Evolutionary conservation across 2,888 invertebrate species (phyloP).

Genomic region (Hemistola chrysoprasaria): DNA sequence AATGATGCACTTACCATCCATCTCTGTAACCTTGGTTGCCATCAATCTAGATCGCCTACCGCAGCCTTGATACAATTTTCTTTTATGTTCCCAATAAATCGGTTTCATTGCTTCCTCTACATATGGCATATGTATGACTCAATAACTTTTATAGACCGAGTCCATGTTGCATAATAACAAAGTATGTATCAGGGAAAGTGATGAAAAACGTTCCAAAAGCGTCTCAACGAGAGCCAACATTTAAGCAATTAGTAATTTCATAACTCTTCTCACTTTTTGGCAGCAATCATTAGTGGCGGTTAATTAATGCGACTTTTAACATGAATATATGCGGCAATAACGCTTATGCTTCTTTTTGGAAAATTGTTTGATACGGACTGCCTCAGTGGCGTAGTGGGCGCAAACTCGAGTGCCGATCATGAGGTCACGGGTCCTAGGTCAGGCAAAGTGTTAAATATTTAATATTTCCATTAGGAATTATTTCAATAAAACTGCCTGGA

Average conservation of each 20-base stretch:
- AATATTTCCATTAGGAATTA: too few relatives aligned
- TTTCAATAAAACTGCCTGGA: too few relatives aligned
- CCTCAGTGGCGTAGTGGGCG: too few relatives aligned
- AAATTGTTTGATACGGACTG: conserved; percentile 12
- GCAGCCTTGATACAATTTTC: conserved; percentile 62
- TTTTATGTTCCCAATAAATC: conserved; percentile 54
- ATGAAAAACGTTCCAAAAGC: conserved; percentile 14
- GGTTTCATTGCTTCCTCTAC: conserved; percentile 60
- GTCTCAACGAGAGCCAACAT: conserved; percentile 10
- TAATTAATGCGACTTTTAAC: conserved; percentile 35
- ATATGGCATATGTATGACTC: conserved; percentile 49
- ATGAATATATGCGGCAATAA: conserved; percentile 19
- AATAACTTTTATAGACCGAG: conserved; percentile 32
- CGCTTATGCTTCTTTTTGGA: conserved; percentile 7
- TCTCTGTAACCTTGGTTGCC: conserved; percentile 47
- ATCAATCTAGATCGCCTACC: conserved; percentile 44
- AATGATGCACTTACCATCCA: conserved; percentile 47
- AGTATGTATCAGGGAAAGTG: conserved; percentile 2
- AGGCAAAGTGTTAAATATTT: too few relatives aligned
- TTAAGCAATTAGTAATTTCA: conserved; percentile 39
- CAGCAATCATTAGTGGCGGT: conserved; percentile 29
- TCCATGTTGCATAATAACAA: too few relatives aligned
- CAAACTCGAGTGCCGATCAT: too few relatives aligned
- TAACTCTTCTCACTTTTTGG: conserved; percentile 40
- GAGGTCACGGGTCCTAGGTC: too few relatives aligned